These are phyloP conservation scores for Drosophila pseudotalamancana DNA, from an alignment of 2,888 invertebrate genomes.

Conservation along the genomic window DNA sequence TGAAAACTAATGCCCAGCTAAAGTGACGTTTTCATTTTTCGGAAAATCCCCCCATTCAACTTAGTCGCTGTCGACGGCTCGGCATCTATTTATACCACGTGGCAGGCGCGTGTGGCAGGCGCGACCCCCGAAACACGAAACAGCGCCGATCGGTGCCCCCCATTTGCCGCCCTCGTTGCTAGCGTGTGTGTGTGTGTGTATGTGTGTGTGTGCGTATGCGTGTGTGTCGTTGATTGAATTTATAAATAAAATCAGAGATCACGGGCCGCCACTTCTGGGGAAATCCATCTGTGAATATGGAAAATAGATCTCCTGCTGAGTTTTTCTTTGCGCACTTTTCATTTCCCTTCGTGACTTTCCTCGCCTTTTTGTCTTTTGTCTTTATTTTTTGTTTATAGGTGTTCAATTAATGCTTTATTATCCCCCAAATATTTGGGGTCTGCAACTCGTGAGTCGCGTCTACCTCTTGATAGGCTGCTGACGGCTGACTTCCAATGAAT, in stretches of 20 bases:
- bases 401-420: conserved; percentile 69
- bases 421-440: conserved; percentile 26
- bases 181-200: neutral
- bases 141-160: conserved; percentile 27
- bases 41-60: conserved; percentile 76
- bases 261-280: conserved; percentile 67
- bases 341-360: conserved; percentile 30
- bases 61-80: conserved; percentile 22
- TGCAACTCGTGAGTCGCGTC: conserved; percentile 15
- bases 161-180: conserved; percentile 48
- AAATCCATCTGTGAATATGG: conserved; percentile 78
- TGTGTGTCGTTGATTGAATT: conserved; percentile 71
- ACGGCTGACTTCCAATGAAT: conserved; percentile 57
- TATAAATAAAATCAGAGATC: conserved; percentile 70
- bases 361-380: conserved; percentile 10
- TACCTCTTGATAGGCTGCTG: conserved; percentile 51
- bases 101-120: conserved; percentile 42
- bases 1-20: conserved; percentile 65
- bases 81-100: conserved; percentile 62
- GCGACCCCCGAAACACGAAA: conserved; percentile 34
- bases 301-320: conserved; percentile 77
- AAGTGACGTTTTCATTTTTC: conserved; percentile 78
- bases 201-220: neutral
- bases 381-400: conserved; percentile 57
- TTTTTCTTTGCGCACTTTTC: conserved; percentile 58